These are phyloP conservation scores for Tethea ocularis DNA, from an alignment of 2,888 invertebrate species.

Conservation along the genomic window DNA sequence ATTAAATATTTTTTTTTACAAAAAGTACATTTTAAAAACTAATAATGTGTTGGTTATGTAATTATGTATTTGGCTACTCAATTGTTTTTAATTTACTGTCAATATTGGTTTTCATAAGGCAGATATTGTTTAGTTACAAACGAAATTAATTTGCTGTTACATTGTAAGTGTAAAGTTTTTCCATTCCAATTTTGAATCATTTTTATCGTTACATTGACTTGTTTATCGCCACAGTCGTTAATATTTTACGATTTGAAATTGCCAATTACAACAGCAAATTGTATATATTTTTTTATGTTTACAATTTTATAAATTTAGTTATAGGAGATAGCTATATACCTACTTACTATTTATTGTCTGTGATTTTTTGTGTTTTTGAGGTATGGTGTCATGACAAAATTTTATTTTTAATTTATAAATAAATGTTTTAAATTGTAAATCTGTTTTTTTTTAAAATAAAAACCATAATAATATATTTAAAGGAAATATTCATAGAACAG, in stretches of 20 bases:
- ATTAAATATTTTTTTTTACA: background rate
- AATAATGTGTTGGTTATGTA: background rate
- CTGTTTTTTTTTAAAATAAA: too few species aligned
- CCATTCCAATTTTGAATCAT: background rate
- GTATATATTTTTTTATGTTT: slow-evolving; percentile 1
- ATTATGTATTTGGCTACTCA: too few species aligned
- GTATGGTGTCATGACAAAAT: slow-evolving; percentile 57
- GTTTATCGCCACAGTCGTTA: background rate
- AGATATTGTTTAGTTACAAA: background rate
- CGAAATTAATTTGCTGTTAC: background rate
- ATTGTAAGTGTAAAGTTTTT: background rate
- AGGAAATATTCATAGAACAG: too few species aligned
- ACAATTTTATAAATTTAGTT: background rate
- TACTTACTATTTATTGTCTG: slow-evolving; percentile 35
- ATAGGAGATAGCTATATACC: background rate
- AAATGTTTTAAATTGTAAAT: slow-evolving; percentile 46
- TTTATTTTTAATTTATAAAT: slow-evolving; percentile 50
- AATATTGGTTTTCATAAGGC: too few species aligned
- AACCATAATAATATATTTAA: too few species aligned
- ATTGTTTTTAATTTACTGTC: too few species aligned
- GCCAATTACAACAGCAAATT: slow-evolving; percentile 1
- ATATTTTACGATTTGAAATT: slow-evolving; percentile 1
- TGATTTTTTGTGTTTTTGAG: slow-evolving; percentile 47
- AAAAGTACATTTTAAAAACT: background rate
- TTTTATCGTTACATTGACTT: background rate